Evolutionary conservation across 2,888 invertebrate species (phyloP), one percentile per base, ranked within the genome.

Genomic region (Sipha maydis): DNA sequence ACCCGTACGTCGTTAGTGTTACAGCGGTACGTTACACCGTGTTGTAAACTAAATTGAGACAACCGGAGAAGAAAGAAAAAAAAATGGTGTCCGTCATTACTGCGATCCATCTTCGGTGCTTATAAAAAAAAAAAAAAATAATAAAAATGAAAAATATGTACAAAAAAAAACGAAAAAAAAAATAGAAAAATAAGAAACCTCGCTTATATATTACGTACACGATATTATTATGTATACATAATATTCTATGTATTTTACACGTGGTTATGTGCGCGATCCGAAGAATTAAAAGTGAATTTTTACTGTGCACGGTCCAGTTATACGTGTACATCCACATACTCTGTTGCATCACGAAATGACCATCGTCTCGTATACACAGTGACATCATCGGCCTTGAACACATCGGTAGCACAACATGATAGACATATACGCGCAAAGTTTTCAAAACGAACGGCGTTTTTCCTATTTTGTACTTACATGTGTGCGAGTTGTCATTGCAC

Each of bases 301-400:
- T 34, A 71, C 17, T 28, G 21, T 31, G 7, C 34, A 34, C n/a
- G 54, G 28, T 73, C 73, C 54, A 54, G 73, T 73, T 83, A 48
- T 1, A 69, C 38, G 38, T 25, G 0, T 67, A 67, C n/a, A 11
- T 67, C 61, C 21, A 25, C 31, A 3, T 71, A 31, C 28, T 4
- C 0, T 25, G 5, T 25, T 25, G 7, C 21, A 61, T 71, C 28
- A 31, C 71, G 71, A 28, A 28, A 28, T 1, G 69, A 71, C 28
- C 28, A 48, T 48, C 48, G 71, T 3, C 14, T 71, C 17, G 71
- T 11, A 41, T 8, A 8, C 31, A 28, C n/a, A 11, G 67, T 71
- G 17, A 71, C 73, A 73, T 73, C 56, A 8, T 73, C 54, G 73
- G 48, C 83, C 83, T 83, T 34, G 83, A 56, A n/a, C 73, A 38